Base-by-base conservation (phyloP, 2,797 vertebrate genomes). In the Mallotus villosus region DNA sequence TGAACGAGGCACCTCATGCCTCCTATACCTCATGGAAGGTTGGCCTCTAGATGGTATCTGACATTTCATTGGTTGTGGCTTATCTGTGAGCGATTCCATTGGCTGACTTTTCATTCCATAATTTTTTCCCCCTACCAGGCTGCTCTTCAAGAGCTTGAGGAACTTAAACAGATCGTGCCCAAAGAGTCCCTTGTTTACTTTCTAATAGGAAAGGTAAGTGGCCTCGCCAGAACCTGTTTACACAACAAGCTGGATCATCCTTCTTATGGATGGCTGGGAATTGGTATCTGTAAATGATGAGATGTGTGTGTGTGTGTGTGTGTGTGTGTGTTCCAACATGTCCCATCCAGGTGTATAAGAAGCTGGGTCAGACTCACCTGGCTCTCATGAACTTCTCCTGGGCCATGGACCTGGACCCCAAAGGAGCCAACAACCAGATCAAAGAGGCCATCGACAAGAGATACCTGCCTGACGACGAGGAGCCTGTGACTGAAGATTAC, bases 101-200 rank as follows among this genome's bases (percentile, higher is more conserved):
- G 51, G 19, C 4, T 55, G 19, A n/a, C 19, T n/a, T 17, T 3
- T 53, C 4, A 53, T 41, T 14, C 41, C 12, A 14, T 46, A 0
- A 14, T 46, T 46, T 68, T 53, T 73, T 17, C 25, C 21, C n/a
- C 29, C 24, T 58, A 66, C 74, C 88, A 99, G 97, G 98, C 95
- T 21, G 97, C 97, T 84, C 94, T 99, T 63, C 96, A 98, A 92
- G 97, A 99, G 92, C 90, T 99, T 90, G 97, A 98, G 92, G 97
- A 99, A 90, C 85, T 99, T 85, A 99, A 99, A 84, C 97, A 99
- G 88, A 99, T 99, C 49, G 97, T 99, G 88, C 97, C 97, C 91
- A 99, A 99, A 97, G 97, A 99, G 91, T 99, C 97, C 81, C 93
- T 99, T 85, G 97, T 99, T 92, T 99, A 99, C 92, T 99, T 99